phyloP scores from a whole-genome alignment of 2,888 invertebrate species.

The Tipula helvola region DNA sequence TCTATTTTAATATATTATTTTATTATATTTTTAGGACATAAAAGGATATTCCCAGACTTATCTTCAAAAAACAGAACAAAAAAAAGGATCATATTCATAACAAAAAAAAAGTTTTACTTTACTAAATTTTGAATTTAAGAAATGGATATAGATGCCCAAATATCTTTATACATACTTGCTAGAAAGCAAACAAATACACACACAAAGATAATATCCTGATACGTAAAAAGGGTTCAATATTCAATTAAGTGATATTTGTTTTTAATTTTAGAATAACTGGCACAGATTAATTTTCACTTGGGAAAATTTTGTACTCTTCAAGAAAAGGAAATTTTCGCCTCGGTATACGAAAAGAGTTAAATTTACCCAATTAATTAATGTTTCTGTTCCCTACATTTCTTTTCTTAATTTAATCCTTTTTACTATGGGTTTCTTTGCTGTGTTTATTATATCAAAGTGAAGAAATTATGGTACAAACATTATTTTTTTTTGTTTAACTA shows the following conservation, averaged over 20 bases:
- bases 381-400: not conserved
- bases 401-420: not conserved
- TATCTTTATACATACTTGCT: not conserved
- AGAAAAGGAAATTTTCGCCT: not conserved
- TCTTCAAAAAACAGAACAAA: not conserved
- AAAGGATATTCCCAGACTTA: not conserved
- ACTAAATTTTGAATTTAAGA: not conserved
- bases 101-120: not conserved
- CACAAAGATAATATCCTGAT: not conserved
- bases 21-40: not conserved
- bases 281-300: not conserved
- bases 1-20: not conserved
- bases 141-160: not conserved
- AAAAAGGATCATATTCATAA: not conserved
- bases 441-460: not conserved
- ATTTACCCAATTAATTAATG: not conserved
- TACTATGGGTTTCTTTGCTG: not conserved
- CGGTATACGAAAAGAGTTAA: not conserved
- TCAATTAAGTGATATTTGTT: constrained; percentile 4
- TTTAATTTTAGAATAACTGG: constrained; percentile 4
- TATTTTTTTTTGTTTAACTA: not conserved
- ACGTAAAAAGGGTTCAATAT: not conserved
- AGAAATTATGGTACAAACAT: not conserved
- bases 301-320: not conserved
- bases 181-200: not conserved